Conservation (phyloP, 2,113 vertebrate genomes). For the cat (Felis catus) region DNA sequence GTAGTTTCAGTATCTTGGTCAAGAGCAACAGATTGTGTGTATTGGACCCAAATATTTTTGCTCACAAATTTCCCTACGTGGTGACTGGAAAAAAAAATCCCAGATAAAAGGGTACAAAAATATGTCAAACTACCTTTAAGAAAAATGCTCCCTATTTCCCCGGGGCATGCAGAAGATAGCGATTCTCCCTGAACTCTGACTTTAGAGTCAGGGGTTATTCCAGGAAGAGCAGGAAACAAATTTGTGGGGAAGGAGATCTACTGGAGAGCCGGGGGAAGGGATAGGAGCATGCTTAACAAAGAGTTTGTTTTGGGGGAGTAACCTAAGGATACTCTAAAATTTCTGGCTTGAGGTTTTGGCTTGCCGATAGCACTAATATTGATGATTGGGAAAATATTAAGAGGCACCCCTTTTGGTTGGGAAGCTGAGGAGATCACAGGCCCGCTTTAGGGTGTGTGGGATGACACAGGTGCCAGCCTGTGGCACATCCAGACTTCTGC, state of each 20-base stretch:
- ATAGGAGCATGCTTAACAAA: rapidly evolving
- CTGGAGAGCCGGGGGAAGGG: neutral
- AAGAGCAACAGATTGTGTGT: neutral
- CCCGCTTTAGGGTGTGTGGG: neutral
- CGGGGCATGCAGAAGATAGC: rapidly evolving
- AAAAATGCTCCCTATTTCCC: neutral
- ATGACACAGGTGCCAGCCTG: rapidly evolving
- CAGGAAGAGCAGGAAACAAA: neutral
- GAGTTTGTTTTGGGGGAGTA: neutral
- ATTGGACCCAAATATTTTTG: neutral
- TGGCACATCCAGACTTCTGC: rapidly evolving
- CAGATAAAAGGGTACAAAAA: neutral
- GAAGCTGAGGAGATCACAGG: neutral
- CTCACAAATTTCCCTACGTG: neutral
- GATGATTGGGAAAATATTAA: neutral
- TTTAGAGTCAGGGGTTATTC: neutral
- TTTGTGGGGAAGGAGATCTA: neutral
- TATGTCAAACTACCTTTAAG: neutral
- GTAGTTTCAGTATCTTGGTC: neutral
- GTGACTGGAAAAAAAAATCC: neutral
- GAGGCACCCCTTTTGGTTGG: neutral
- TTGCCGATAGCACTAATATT: neutral
- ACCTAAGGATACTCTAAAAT: neutral
- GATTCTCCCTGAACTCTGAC: neutral
- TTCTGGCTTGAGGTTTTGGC: neutral